Evolutionary conservation across 2,888 invertebrate genomes (phyloP).

Genomic region (Acanthosepion esculentum): DNA sequence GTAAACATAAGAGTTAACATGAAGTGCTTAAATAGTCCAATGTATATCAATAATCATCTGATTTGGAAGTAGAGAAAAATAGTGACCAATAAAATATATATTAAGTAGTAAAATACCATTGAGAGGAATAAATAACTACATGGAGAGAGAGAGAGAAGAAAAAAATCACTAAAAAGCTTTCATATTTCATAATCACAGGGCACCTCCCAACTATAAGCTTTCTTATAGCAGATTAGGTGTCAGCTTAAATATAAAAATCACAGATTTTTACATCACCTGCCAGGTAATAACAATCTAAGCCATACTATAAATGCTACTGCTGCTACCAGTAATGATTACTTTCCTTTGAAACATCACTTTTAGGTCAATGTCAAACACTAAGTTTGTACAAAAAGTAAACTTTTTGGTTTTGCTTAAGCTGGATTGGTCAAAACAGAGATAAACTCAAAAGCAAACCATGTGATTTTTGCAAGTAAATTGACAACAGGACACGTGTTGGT

Average conservation of each 20-base stretch:
- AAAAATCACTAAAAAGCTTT: neutral
- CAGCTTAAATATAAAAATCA: neutral
- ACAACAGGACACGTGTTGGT: neutral
- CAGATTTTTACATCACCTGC: neutral
- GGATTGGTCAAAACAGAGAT: neutral
- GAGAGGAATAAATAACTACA: no score
- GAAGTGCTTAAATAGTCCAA: no score
- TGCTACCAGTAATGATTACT: neutral
- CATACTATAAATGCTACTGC: neutral
- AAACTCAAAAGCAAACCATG: neutral
- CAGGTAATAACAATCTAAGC: neutral
- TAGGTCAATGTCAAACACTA: constrained; percentile 20
- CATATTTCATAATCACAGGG: constrained; percentile 18
- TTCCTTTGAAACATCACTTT: neutral
- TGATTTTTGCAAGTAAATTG: neutral
- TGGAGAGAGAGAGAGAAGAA: neutral
- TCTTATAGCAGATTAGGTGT: neutral
- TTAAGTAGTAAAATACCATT: no score
- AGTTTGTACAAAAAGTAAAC: neutral
- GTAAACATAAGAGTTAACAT: no score
- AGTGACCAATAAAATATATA: no score
- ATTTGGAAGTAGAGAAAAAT: no score
- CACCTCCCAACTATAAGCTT: neutral
- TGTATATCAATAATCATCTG: no score
- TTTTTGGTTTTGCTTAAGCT: neutral